A percentile compares a stretch with the other conserved stretches of the same genome.
Evolutionary conservation across 1,140 invertebrate species (phyloP).

Genomic region (Streblospio benedicti): DNA sequence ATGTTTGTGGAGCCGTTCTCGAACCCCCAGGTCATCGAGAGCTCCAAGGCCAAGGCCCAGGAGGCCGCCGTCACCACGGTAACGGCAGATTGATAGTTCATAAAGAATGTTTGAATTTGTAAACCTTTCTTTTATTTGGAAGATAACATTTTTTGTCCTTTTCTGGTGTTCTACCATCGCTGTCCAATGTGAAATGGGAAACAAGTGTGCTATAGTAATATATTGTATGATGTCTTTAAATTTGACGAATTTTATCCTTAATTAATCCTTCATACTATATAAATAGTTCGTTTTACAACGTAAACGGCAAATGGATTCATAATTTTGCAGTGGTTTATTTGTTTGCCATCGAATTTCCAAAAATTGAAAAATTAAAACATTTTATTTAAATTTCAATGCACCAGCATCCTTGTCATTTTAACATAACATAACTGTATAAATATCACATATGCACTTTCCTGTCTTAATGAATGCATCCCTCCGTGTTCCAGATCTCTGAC

Average conservation of each 20-base stretch:
- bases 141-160: not conserved
- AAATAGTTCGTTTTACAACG: no score
- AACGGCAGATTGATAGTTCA: not conserved
- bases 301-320: no score
- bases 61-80: conserved; percentile 35
- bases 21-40: conserved; percentile 42
- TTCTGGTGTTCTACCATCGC: no score
- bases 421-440: no score
- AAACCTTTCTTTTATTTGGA: not conserved
- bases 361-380: no score
- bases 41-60: conserved; percentile 27
- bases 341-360: no score
- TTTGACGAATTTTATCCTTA: not conserved
- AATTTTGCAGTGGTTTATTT: no score
- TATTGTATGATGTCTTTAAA: not conserved
- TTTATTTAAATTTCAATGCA: no score
- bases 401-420: no score
- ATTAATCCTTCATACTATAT: no score
- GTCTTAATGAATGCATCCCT: no score
- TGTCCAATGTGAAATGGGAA: not conserved
- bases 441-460: no score
- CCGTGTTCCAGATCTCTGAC: conserved; percentile 47
- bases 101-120: not conserved
- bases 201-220: not conserved
- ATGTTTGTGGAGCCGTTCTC: conserved; percentile 61